phyloP scores from a whole-genome alignment of 2,113 vertebrate genomes.

The Eonycteris spelaea region DNA sequence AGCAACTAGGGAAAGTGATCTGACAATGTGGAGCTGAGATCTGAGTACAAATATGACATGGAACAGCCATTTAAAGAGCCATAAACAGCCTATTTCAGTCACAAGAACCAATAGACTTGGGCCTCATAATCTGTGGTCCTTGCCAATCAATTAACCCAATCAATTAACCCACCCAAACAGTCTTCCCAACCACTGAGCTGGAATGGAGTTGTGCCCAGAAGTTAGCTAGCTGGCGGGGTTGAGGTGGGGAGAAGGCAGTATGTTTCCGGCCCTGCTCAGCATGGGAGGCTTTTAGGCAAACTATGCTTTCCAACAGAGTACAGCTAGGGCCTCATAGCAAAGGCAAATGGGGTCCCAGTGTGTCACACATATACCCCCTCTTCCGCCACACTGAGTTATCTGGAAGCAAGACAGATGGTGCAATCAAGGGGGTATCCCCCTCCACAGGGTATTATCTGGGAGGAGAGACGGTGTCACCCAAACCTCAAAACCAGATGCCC shows the following conservation, averaged over 20 bases:
- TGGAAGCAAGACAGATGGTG: neutral
- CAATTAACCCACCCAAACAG: slow-evolving; percentile 2
- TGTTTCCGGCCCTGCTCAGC: slow-evolving; percentile 37
- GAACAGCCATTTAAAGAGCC: slow-evolving; percentile 43
- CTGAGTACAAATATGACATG: slow-evolving; percentile 53
- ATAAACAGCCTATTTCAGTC: slow-evolving; percentile 42
- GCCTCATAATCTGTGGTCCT: neutral
- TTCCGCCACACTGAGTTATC: neutral
- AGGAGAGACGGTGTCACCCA: neutral
- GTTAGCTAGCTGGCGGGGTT: neutral
- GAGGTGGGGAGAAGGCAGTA: neutral
- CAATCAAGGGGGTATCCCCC: too few species aligned
- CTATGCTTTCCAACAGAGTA: neutral
- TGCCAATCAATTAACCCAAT: slow-evolving; percentile 55
- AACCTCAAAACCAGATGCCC: neutral
- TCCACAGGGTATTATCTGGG: neutral
- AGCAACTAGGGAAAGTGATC: slow-evolving; percentile 24
- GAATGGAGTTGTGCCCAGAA: slow-evolving; percentile 46
- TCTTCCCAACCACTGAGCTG: neutral
- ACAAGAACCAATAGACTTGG: slow-evolving; percentile 10
- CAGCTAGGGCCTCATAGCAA: neutral
- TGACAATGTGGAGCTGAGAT: slow-evolving; percentile 38
- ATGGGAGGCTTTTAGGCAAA: neutral
- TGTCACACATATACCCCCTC: neutral
- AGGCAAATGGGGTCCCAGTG: neutral